Evolutionary conservation across 2,888 invertebrate species (phyloP).

Genomic region (Agrypnus murinus): DNA sequence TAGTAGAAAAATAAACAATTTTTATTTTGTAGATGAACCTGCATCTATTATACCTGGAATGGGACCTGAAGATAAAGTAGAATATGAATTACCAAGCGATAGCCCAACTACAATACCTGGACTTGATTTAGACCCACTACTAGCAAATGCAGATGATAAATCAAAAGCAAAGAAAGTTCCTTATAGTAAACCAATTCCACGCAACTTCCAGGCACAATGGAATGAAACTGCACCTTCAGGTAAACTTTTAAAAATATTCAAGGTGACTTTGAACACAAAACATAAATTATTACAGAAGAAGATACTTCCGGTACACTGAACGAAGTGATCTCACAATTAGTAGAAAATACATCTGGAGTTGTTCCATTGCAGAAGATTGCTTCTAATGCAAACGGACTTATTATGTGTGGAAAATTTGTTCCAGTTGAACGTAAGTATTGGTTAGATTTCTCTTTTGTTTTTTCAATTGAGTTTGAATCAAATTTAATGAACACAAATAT

Average conservation of each 20-base stretch:
- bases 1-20: not conserved
- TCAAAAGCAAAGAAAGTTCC: constrained; percentile 89
- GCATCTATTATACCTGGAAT: constrained; percentile 93
- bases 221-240: constrained; percentile 77
- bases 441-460: too few relatives aligned
- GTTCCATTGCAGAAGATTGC: constrained; percentile 85
- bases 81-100: constrained; percentile 85
- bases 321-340: constrained; percentile 82
- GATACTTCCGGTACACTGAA: constrained; percentile 73
- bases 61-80: constrained; percentile 97
- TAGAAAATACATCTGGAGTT: constrained; percentile 86
- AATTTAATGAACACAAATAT: too few relatives aligned
- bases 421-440: constrained; percentile 79
- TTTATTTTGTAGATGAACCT: constrained; percentile 78
- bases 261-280: too few relatives aligned
- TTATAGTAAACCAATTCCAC: constrained; percentile 96
- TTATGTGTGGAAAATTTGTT: constrained; percentile 88
- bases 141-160: constrained; percentile 77
- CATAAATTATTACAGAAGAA: constrained; percentile 65
- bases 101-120: constrained; percentile 89
- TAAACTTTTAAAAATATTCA: not conserved
- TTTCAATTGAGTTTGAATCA: too few relatives aligned
- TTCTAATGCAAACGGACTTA: constrained; percentile 81
- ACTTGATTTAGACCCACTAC: constrained; percentile 84
- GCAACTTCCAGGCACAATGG: constrained; percentile 98